Percentiles rank a stretch among this genome's conserved stretches.
Evolutionary conservation across 2,888 invertebrate genomes (phyloP).

Genomic region (Halocaridina rubra): DNA sequence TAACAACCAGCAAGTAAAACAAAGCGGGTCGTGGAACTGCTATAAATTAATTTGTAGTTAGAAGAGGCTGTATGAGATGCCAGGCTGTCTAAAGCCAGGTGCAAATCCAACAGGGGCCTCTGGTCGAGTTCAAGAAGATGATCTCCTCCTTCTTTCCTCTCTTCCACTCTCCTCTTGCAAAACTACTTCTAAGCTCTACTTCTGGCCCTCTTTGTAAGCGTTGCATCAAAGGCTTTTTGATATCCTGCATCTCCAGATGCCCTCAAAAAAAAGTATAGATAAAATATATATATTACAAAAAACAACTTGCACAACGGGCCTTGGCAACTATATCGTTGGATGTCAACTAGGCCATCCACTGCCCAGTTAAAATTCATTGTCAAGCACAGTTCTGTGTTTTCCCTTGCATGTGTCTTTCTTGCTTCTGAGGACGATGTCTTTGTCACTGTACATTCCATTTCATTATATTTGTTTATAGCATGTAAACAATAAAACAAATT

Average conservation of each 20-base stretch:
- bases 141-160: neutral
- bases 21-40: slow-evolving; percentile 54
- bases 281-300: too few relatives aligned
- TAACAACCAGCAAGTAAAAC: neutral
- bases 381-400: slow-evolving; percentile 62
- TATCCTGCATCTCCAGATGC: too few relatives aligned
- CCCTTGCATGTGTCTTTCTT: slow-evolving; percentile 60
- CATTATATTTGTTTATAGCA: slow-evolving; percentile 62
- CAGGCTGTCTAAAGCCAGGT: neutral
- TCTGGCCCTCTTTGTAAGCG: too few relatives aligned
- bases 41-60: slow-evolving; percentile 34
- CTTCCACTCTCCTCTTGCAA: neutral
- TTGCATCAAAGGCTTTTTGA: too few relatives aligned
- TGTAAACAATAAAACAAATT: slow-evolving; percentile 61
- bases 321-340: slow-evolving; percentile 38
- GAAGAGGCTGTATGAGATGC: slow-evolving; percentile 6
- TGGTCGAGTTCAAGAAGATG: neutral
- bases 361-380: slow-evolving; percentile 55
- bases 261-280: too few relatives aligned
- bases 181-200: too few relatives aligned
- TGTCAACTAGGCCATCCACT: slow-evolving; percentile 50
- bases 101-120: too few relatives aligned
- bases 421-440: slow-evolving; percentile 61
- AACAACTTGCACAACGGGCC: slow-evolving; percentile 39
- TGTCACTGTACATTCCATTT: slow-evolving; percentile 60